Base-by-base conservation (phyloP, 2,797 vertebrate species). In the Masticophis lateralis region DNA sequence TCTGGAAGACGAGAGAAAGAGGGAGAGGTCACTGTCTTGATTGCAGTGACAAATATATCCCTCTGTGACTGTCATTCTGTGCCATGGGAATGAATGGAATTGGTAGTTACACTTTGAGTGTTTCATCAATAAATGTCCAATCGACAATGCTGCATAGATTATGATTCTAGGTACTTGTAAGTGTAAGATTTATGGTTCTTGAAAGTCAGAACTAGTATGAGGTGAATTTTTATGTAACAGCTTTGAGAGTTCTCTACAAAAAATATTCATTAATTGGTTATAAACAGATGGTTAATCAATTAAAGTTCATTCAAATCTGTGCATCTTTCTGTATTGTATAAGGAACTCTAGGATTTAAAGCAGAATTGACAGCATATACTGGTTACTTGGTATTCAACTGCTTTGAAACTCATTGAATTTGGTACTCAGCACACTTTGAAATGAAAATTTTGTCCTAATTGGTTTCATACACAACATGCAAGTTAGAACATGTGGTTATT, bases 11-110 rank as follows among this genome's bases (percentile, higher is more conserved):
- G 5, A 60, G 56, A 56, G 14, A 59, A 92, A 91, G 2, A 43
- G 43, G 14, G 27, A 93, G 93, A 95, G 89, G 47, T 91, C 69
- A 25, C 93, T 88, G 95, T 94, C 89, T 79, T 61, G 63, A 27
- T 93, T 20, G 25, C 51, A 63, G 16, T 91, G 89, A 57, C 92
- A 61, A 94, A 91, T 37, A 14, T 92, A 60, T 3, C 47, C 28
- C 10, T 92, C 3, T 61, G 0, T 91, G 93, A 9, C 91, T 18
- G 1, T 89, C 56, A 28, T 92, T 87, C 51, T 63, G 37, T 94
- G 94, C 28, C 16, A 93, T 91, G 6, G 43, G 87, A n/a, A 74
- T 66, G 3, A 89, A 91, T 87, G 63, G 61, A 89, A 90, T 43
- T 90, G 91, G 27, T 43, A 16, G 61, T 95, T 94, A 94, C 89